phyloP scores from a whole-genome alignment of 2,888 invertebrate genomes.

The Brachynemurus nebulosus region DNA sequence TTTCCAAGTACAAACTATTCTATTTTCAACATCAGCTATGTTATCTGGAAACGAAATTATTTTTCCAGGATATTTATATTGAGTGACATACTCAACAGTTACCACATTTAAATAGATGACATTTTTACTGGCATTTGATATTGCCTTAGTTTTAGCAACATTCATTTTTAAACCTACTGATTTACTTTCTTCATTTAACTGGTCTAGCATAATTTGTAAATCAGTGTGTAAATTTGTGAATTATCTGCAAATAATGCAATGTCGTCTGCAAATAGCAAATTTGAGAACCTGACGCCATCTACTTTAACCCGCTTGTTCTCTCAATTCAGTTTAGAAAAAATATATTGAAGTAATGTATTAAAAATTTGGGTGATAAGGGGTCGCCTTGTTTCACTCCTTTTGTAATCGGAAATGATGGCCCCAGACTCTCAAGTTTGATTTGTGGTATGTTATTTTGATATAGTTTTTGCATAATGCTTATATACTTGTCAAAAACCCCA shows the following conservation, averaged over 20 bases:
- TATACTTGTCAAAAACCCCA: too few species aligned
- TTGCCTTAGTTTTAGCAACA: slow-evolving; percentile 2
- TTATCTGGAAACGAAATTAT: neutral
- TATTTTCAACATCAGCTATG: neutral
- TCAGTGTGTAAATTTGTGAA: too few species aligned
- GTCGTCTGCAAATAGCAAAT: slow-evolving; percentile 7
- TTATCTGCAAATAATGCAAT: neutral
- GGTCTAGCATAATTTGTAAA: neutral
- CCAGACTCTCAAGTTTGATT: too few species aligned
- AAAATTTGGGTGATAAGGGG: too few species aligned
- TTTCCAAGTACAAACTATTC: neutral
- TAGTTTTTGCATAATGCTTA: too few species aligned
- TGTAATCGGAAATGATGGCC: too few species aligned
- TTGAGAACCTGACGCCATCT: neutral
- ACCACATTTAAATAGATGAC: neutral
- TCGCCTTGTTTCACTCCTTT: too few species aligned
- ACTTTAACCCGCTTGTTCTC: too few species aligned
- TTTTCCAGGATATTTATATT: neutral
- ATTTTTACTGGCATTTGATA: neutral
- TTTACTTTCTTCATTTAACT: neutral
- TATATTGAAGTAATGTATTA: too few species aligned
- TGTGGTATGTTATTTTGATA: too few species aligned
- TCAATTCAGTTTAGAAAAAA: too few species aligned
- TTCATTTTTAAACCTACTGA: slow-evolving; percentile 4
- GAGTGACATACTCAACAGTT: neutral